These are phyloP conservation scores for Kryptolebias marmoratus DNA, from an alignment of 2,113 vertebrate species.

Conservation along the genomic window DNA sequence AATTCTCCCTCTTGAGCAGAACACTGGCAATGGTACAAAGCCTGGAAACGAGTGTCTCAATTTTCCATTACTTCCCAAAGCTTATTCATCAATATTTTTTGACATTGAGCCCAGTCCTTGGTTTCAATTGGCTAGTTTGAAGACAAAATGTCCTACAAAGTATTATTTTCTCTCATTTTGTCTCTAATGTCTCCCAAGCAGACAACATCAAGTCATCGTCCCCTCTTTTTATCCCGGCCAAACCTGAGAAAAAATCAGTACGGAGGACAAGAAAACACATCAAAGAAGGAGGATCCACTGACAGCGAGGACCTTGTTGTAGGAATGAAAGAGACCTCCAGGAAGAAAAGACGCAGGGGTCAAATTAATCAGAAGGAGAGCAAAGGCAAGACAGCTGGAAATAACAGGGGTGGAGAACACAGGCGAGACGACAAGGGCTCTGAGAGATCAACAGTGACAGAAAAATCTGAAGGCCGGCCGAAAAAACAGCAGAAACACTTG, in stretches of 20 bases:
- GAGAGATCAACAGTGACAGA: slow-evolving; percentile 23
- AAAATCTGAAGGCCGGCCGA: slow-evolving; percentile 31
- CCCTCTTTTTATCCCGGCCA: slow-evolving; percentile 76
- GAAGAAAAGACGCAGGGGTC: slow-evolving; percentile 63
- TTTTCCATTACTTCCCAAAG: slow-evolving; percentile 62
- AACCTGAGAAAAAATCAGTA: slow-evolving; percentile 56
- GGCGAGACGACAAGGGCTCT: slow-evolving; percentile 23
- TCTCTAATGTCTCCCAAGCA: slow-evolving; percentile 39
- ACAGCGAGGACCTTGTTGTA: slow-evolving; percentile 65
- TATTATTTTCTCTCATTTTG: slow-evolving; percentile 13
- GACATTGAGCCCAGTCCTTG: slow-evolving; percentile 31
- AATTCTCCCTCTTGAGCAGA: slow-evolving; percentile 53
- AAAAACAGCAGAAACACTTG: slow-evolving; percentile 2
- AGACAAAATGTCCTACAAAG: slow-evolving; percentile 36
- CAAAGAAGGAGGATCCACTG: slow-evolving; percentile 69
- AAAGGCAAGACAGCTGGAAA: slow-evolving; percentile 41
- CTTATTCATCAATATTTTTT: slow-evolving; percentile 64
- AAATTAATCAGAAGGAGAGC: slow-evolving; percentile 34
- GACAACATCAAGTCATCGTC: slow-evolving; percentile 71
- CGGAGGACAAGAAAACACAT: slow-evolving; percentile 55
- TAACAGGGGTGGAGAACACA: slow-evolving; percentile 27
- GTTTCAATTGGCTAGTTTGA: slow-evolving; percentile 38
- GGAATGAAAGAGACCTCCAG: slow-evolving; percentile 49
- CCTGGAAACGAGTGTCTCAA: slow-evolving; percentile 52
- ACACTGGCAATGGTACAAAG: slow-evolving; percentile 66